These are phyloP conservation scores for Osedax frankpressi DNA, from an alignment of 2,888 invertebrate species.

Conservation along the genomic window DNA sequence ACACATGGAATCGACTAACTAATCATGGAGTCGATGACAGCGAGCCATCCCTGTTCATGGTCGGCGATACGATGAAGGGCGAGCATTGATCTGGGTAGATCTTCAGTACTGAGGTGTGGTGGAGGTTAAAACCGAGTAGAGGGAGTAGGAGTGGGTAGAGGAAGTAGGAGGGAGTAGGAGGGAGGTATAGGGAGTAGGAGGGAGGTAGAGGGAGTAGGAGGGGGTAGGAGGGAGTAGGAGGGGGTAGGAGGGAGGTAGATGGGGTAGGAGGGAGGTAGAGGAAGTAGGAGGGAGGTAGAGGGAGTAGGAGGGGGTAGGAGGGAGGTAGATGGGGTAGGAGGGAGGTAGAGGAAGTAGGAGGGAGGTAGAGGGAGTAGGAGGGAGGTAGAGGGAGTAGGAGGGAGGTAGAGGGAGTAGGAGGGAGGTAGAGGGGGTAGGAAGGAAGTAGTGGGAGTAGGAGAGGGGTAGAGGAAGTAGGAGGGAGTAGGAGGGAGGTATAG, in stretches of 20 bases:
- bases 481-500: too few species aligned
- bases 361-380: not conserved
- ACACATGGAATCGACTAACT: too few species aligned
- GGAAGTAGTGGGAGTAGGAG: not conserved
- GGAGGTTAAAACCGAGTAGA: not conserved
- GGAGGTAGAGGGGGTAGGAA: not conserved
- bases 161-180: too few species aligned
- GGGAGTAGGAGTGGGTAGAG: slow-evolving; percentile 15
- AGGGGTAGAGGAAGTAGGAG: not conserved
- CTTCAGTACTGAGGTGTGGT: slow-evolving; percentile 59
- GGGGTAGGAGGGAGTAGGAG: not conserved
- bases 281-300: not conserved
- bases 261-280: not conserved
- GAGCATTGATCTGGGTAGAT: slow-evolving; percentile 69
- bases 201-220: not conserved
- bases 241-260: not conserved
- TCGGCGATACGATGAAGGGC: slow-evolving; percentile 67
- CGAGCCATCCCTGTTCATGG: slow-evolving; percentile 62
- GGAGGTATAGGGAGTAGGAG: not conserved
- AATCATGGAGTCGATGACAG: slow-evolving; percentile 69
- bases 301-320: not conserved
- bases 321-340: not conserved
- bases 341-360: not conserved
- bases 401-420: not conserved
- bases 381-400: not conserved